Percentiles rank a stretch among this genome's conserved stretches.
phyloP scores from a whole-genome alignment of 1,140 invertebrate species.

The Brachionus asplanchnoidis region DNA sequence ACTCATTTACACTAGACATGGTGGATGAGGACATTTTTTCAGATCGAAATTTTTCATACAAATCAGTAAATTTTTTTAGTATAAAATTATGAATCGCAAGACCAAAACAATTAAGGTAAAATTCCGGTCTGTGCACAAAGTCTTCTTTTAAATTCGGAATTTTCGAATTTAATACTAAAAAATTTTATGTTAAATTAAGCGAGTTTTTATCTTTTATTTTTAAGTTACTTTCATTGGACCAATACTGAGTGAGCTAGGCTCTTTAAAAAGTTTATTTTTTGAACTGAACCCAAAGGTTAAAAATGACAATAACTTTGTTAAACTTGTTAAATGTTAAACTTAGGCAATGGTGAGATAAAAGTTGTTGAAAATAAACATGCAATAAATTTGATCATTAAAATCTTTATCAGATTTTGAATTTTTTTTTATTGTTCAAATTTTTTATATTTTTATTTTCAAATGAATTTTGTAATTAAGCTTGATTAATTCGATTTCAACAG shows the following conservation, averaged over 20 bases:
- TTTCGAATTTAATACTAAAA: background rate
- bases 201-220: background rate
- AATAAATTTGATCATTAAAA: too few relatives aligned
- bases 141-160: slow-evolving; percentile 11
- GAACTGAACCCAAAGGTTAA: too few relatives aligned
- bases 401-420: too few relatives aligned
- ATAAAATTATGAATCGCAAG: slow-evolving; percentile 15
- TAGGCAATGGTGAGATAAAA: too few relatives aligned
- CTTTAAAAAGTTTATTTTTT: too few relatives aligned
- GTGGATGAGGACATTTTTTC: slow-evolving; percentile 26
- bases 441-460: too few relatives aligned
- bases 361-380: too few relatives aligned
- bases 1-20: background rate
- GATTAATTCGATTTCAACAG: background rate
- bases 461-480: too few relatives aligned
- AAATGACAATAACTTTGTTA: too few relatives aligned
- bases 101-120: slow-evolving; percentile 7
- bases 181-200: background rate
- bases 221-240: slow-evolving; percentile 9
- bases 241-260: too few relatives aligned
- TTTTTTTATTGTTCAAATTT: too few relatives aligned
- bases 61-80: background rate
- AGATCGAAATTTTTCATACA: slow-evolving; percentile 8
- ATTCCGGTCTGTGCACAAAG: slow-evolving; percentile 20
- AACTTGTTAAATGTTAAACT: too few relatives aligned